Conservation (phyloP, 2,888 invertebrate species). For the Ormyrus pomaceus region DNA sequence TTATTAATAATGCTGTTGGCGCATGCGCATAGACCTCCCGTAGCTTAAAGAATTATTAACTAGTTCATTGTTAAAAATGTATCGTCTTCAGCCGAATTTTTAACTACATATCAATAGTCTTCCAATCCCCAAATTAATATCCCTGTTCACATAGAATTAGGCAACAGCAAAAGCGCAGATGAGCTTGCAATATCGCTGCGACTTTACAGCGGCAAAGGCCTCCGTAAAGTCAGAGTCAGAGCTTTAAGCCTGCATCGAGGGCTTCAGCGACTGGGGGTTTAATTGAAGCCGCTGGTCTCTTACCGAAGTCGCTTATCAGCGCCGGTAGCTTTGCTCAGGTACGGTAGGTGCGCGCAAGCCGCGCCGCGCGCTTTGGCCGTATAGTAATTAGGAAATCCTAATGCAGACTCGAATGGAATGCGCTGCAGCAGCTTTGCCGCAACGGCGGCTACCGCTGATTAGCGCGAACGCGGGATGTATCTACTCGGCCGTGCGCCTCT, state of each 20-base stretch:
- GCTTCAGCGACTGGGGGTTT: conserved; percentile 24
- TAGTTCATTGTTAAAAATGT: too few species aligned
- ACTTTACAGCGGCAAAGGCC: neutral
- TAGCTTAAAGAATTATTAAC: too few species aligned
- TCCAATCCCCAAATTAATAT: too few species aligned
- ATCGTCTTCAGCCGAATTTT: too few species aligned
- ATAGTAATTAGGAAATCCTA: conserved; percentile 45
- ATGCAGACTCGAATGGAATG: conserved; percentile 35
- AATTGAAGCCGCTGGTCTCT: conserved; percentile 35
- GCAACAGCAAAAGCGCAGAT: too few species aligned
- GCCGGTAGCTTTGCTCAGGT: conserved; percentile 16
- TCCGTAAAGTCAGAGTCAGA: neutral
- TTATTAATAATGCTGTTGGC: too few species aligned
- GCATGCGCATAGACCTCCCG: too few species aligned
- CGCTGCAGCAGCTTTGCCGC: conserved; percentile 23
- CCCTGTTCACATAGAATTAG: too few species aligned
- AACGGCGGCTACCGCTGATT: conserved; percentile 39
- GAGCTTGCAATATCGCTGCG: neutral
- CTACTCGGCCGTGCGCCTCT: neutral
- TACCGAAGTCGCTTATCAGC: conserved; percentile 36
- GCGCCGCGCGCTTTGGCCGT: neutral
- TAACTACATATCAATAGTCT: too few species aligned
- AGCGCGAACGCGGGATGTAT: conserved; percentile 6
- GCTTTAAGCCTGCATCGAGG: neutral
- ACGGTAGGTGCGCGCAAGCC: neutral